phyloP scores from a whole-genome alignment of 2,888 invertebrate genomes.

The Pseudococcus longispinus region DNA sequence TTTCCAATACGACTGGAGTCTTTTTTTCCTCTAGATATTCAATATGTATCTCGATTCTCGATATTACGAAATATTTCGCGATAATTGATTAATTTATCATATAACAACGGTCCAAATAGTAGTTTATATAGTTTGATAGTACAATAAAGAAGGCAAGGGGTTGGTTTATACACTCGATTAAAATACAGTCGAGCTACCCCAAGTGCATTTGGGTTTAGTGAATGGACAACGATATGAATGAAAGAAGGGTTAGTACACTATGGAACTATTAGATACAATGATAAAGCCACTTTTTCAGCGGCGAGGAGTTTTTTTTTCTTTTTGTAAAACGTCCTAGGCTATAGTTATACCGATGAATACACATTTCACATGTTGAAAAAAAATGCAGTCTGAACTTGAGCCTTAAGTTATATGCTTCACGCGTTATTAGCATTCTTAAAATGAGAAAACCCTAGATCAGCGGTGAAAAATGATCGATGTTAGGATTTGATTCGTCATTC shows the following conservation, averaged over 20 bases:
- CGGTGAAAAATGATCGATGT: constrained; percentile 55
- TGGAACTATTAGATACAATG: constrained; percentile 56
- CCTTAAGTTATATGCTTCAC: constrained; percentile 55
- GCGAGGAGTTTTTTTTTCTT: constrained; percentile 24
- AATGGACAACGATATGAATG: constrained; percentile 55
- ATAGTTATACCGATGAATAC: constrained; percentile 52
- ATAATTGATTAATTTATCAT: constrained; percentile 56
- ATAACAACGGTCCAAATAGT: constrained; percentile 46
- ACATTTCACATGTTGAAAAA: constrained; percentile 50
- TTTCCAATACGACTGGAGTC: neutral
- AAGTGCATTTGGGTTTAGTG: constrained; percentile 48
- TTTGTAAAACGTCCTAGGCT: constrained; percentile 29
- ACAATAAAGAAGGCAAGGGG: constrained; percentile 42
- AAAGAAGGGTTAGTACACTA: constrained; percentile 54
- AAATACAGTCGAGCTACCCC: constrained; percentile 46
- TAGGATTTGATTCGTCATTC: constrained; percentile 54
- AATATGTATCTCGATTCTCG: neutral
- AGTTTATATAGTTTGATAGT: constrained; percentile 44
- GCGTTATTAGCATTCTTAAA: constrained; percentile 53
- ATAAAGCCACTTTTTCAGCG: constrained; percentile 53
- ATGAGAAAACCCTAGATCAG: constrained; percentile 33
- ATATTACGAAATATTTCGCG: neutral
- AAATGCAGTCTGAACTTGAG: constrained; percentile 48
- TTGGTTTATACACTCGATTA: constrained; percentile 50
- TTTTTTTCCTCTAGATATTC: neutral